Evolutionary conservation across 1,140 invertebrate species (phyloP).

Genomic region (Acromyrmex heyeri): DNA sequence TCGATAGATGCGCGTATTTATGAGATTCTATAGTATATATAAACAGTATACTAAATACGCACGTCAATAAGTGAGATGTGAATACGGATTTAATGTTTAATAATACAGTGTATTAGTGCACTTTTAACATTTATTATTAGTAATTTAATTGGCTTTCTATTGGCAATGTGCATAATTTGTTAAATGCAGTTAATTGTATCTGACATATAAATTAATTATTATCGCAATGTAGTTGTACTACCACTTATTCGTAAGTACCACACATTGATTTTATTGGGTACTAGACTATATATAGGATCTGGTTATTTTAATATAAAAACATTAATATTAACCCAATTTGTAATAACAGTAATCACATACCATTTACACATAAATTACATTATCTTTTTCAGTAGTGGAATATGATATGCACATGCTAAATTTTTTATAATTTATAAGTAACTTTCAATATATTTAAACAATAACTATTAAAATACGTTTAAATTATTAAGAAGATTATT

Average conservation of each 20-base stretch:
- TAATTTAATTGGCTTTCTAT: not conserved
- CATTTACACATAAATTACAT: not conserved
- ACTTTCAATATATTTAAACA: not conserved
- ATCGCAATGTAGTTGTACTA: not conserved
- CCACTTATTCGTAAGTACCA: not conserved
- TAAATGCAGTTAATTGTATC: conserved; percentile 29
- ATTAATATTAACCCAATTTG: not conserved
- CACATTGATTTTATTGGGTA: not conserved
- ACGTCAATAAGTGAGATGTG: too few species aligned
- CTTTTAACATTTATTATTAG: conserved; percentile 29
- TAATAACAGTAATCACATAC: not conserved
- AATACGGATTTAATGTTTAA: not conserved
- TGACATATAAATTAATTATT: conserved; percentile 24
- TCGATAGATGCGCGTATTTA: too few species aligned
- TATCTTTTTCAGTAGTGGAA: not conserved
- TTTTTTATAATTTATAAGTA: not conserved
- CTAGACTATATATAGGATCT: too few species aligned
- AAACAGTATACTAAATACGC: too few species aligned
- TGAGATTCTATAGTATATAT: too few species aligned
- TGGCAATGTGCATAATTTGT: not conserved
- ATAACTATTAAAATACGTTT: not conserved
- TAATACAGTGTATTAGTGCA: conserved; percentile 9
- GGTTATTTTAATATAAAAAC: not conserved
- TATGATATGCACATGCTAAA: not conserved
- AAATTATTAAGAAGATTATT: not conserved